These are phyloP conservation scores for Myrmecobius fasciatus DNA, from an alignment of 2,113 vertebrate genomes.

Conservation along the genomic window DNA sequence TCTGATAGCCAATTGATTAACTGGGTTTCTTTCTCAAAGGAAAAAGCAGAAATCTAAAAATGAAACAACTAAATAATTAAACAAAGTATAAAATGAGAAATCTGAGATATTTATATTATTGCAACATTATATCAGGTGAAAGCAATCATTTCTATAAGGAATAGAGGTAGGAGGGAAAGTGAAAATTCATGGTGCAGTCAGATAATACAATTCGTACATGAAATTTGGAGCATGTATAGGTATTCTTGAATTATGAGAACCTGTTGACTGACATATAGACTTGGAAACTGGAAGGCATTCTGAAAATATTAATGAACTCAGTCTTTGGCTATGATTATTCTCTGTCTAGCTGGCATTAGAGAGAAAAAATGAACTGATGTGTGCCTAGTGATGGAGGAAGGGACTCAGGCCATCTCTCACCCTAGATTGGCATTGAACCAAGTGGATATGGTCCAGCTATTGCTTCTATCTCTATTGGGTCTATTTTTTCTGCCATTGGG, in stretches of 20 bases:
- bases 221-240: background rate
- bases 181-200: background rate
- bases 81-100: constrained; percentile 4
- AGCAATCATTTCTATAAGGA: background rate
- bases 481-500: background rate
- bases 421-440: background rate
- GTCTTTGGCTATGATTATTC: background rate
- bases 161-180: background rate
- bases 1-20: background rate
- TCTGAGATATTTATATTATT: background rate
- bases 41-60: background rate
- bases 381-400: background rate
- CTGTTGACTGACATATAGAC: background rate
- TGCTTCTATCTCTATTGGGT: background rate
- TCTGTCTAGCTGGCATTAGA: background rate
- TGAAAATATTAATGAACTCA: background rate
- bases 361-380: background rate
- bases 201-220: background rate
- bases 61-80: background rate
- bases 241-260: background rate
- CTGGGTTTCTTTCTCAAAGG: background rate
- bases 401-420: background rate
- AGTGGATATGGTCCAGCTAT: background rate
- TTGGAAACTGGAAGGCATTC: background rate
- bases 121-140: background rate